Conservation (phyloP, 2,113 vertebrate species). For the Tetrao urogallus region DNA sequence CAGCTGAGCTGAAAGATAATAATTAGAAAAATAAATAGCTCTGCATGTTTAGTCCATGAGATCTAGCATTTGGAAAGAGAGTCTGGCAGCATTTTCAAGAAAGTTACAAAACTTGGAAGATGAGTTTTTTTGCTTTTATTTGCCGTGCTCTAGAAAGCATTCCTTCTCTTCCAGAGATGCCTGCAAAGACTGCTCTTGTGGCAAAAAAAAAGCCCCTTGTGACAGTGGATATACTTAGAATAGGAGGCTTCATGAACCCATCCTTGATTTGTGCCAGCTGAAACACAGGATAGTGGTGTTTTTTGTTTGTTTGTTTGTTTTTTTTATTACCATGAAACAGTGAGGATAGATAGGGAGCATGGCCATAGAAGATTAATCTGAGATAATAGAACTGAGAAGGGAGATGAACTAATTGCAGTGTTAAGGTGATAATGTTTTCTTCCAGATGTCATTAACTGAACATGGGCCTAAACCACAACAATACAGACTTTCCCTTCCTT, state of each 20-base stretch:
- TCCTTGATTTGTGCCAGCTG: not conserved
- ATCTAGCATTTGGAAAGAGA: not conserved
- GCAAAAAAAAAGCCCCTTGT: not conserved
- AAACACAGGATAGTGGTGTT: not conserved
- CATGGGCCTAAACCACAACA: not conserved
- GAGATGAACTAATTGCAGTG: rapidly evolving
- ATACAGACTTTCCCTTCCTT: not conserved
- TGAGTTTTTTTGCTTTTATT: not conserved
- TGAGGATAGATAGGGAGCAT: not conserved
- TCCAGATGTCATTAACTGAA: not conserved
- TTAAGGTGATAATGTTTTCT: not conserved
- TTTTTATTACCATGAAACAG: not conserved
- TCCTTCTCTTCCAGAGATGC: not conserved
- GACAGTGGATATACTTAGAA: not conserved
- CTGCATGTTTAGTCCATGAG: not conserved
- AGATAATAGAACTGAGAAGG: not conserved
- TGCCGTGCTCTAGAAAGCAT: not conserved
- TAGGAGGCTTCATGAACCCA: not conserved
- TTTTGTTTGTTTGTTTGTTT: not conserved
- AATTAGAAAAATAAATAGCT: not conserved
- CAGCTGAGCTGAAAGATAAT: not conserved
- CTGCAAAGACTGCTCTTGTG: not conserved
- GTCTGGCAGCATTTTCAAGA: not conserved
- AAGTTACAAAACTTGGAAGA: not conserved
- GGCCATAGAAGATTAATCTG: not conserved